Conservation (phyloP, 2,888 invertebrate species). For the Drosophila dives region DNA sequence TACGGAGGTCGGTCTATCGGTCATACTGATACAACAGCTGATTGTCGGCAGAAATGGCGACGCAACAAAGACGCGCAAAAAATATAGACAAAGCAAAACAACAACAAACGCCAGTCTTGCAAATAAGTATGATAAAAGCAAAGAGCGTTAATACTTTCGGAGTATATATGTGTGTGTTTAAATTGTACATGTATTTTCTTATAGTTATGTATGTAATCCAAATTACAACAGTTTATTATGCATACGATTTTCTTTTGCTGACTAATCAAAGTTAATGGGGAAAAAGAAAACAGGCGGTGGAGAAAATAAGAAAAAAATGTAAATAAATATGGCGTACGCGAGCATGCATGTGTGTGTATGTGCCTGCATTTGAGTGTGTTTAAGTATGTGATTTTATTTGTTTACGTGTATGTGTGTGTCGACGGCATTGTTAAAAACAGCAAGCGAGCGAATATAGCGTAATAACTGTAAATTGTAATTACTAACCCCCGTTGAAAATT, state of each 20-base stretch:
- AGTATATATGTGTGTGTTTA: constrained; percentile 3
- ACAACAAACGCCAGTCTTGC: constrained; percentile 31
- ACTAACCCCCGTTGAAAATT: constrained; percentile 20
- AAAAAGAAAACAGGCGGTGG: constrained; percentile 6
- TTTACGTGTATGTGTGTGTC: constrained; percentile 23
- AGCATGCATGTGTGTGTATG: constrained; percentile 38
- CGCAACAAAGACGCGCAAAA: constrained; percentile 42
- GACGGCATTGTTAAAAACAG: constrained; percentile 54
- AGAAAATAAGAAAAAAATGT: constrained; percentile 45
- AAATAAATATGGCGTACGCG: constrained; percentile 67
- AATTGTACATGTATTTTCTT: constrained; percentile 26
- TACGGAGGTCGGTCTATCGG: constrained; percentile 40
- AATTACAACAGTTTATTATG: constrained; percentile 44
- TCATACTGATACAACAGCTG: constrained; percentile 70
- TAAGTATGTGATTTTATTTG: constrained; percentile 28
- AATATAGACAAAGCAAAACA: constrained; percentile 35
- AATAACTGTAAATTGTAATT: constrained; percentile 37
- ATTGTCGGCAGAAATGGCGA: constrained; percentile 52
- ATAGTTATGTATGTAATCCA: constrained; percentile 32
- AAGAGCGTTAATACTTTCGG: constrained; percentile 14
- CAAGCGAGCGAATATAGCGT: constrained; percentile 47
- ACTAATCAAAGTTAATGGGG: constrained; percentile 62
- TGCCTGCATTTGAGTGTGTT: constrained; percentile 20
- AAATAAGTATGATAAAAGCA: constrained; percentile 44
- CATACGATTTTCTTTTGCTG: constrained; percentile 54